Percentiles rank a stretch among this genome's conserved stretches.
These are phyloP conservation scores for Gallinago media DNA, from an alignment of 2,113 vertebrate genomes.

Conservation along the genomic window DNA sequence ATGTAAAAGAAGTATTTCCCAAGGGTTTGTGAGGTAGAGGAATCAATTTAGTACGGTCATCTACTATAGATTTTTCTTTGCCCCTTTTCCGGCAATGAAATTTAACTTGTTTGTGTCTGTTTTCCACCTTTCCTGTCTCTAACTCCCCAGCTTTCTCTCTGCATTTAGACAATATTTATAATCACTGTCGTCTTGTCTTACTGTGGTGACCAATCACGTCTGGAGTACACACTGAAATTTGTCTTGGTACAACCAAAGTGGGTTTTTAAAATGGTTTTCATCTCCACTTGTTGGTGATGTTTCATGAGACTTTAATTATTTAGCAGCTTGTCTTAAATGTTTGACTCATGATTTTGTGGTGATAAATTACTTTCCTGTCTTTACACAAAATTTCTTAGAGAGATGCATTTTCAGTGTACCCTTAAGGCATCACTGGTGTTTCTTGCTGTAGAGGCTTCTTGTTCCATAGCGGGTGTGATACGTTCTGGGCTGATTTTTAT, in stretches of 20 bases:
- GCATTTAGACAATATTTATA: background rate
- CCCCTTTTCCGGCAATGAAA: background rate
- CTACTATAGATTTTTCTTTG: background rate
- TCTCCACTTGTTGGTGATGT: background rate
- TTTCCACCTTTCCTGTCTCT: background rate
- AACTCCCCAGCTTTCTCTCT: background rate
- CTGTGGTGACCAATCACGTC: background rate
- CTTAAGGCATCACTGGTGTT: background rate
- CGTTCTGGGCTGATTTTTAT: background rate
- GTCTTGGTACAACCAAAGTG: fast-evolving
- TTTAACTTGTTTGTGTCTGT: background rate
- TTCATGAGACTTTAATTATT: background rate
- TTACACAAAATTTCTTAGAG: background rate
- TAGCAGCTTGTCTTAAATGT: background rate
- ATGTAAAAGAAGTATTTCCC: background rate
- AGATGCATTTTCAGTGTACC: background rate
- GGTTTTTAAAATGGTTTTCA: background rate
- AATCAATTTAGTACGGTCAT: background rate
- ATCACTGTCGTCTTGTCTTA: background rate
- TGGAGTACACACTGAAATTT: background rate
- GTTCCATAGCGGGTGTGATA: fast-evolving
- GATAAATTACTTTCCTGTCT: background rate
- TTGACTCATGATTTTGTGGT: background rate
- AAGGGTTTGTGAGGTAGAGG: background rate
- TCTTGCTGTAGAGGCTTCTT: background rate